A percentile compares a stretch with the other conserved stretches of the same genome.
Conservation (phyloP, 2,113 vertebrate species). For the Pygoscelis adeliae region DNA sequence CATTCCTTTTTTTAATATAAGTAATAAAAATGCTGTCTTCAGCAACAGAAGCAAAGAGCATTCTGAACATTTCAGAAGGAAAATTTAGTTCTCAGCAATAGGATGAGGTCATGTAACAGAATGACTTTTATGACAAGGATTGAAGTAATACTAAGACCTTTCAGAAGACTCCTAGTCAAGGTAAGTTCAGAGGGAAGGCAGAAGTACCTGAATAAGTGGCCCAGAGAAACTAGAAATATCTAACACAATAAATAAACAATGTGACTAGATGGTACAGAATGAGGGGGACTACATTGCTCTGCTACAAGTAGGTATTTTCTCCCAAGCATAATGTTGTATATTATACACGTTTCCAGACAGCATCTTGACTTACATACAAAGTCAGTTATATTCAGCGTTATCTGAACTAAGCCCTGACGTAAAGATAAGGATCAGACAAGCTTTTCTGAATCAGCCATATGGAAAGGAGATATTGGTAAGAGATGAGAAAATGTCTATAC, state of each 20-base stretch:
- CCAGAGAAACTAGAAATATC: background rate
- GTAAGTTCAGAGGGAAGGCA: background rate
- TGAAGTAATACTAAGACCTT: background rate
- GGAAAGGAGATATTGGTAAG: background rate
- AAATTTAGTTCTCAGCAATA: background rate
- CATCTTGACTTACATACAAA: background rate
- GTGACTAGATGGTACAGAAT: background rate
- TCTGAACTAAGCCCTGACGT: background rate
- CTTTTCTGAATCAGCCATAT: background rate
- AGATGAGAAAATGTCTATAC: background rate
- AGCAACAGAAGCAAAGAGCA: background rate
- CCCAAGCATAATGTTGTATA: background rate
- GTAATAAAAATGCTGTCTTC: background rate
- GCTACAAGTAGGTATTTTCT: background rate
- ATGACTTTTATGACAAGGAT: background rate
- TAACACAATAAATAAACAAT: background rate
- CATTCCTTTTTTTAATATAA: background rate
- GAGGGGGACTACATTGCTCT: background rate
- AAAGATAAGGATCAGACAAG: background rate
- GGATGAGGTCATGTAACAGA: background rate
- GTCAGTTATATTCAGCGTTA: background rate
- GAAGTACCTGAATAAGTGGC: background rate
- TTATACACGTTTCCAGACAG: background rate
- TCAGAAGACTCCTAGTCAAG: background rate
- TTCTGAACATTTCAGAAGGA: background rate